Base-by-base conservation (phyloP, 2,888 invertebrate genomes). In the Acrobasis repandana region DNA sequence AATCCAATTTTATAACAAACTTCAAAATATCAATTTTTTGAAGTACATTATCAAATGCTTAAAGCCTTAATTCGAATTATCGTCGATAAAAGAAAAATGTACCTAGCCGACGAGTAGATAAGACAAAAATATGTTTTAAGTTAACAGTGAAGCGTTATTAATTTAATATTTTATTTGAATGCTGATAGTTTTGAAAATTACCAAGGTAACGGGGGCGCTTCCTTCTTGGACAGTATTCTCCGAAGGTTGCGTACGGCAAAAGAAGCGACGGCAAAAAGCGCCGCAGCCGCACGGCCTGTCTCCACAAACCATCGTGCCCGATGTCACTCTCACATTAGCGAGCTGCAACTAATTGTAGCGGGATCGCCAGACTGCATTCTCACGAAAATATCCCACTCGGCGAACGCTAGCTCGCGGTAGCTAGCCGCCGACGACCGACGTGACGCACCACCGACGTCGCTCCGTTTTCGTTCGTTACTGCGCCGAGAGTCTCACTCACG, bases 201-300 rank as follows among this genome's bases (percentile, higher is more conserved):
- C 87, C 87, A 80, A 77, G 57, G 85, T 79, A 58, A 83, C 76
- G 57, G 82, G 84, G 62, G 76, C 71, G 51, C 73, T 68, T 52
- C 76, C 75, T 58, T 76, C 75, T 20, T 63, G 66, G 50, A 72
- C 75, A 64, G 70, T 69, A 64, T 66, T 71, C 50, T 81, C 82
- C 4, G 79, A 69, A 10, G 75, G 69, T 28, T 72, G 75, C 33
- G 73, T 66, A 63, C 87, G 84, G 72, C 89, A 89, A 76, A 89
- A 88, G 63, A 90, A 65, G 65, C 85, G 82, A 52, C 83, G 82
- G 69, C 90, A 90, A 67, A 88, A 79, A 34, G 82, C 82, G 62
- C 84, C 77, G 68, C 90, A 90, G 46, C 83, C 78, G 69, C 89
- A 88, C 72, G 51, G 18, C 3, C 77, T 79, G 63, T 76, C 78